A percentile compares a stretch with the other conserved stretches of the same genome.
Evolutionary conservation across 2,797 vertebrate genomes (phyloP).

Genomic region (Chrosomus eos): DNA sequence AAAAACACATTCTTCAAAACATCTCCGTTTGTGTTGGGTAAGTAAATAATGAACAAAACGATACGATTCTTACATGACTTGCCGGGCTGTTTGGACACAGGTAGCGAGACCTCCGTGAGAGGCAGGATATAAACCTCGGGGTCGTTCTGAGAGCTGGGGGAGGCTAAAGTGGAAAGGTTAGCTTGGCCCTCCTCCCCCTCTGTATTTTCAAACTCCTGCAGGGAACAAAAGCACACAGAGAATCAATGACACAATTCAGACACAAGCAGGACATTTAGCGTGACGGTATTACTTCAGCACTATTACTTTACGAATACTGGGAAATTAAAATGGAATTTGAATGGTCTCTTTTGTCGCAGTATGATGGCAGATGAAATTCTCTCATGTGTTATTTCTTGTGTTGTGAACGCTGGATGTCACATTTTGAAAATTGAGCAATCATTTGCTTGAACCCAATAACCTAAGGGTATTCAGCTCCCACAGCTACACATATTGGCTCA

Average conservation of each 20-base stretch:
- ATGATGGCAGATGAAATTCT: not conserved
- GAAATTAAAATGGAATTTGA: constrained; percentile 15
- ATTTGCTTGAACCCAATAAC: constrained; percentile 18
- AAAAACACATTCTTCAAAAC: not conserved
- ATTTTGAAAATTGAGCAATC: constrained; percentile 10
- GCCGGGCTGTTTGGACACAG: constrained; percentile 93
- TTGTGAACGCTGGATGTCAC: not conserved
- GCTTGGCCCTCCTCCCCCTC: constrained; percentile 91
- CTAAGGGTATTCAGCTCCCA: not conserved
- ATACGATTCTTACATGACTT: constrained; percentile 87
- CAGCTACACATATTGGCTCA: constrained; percentile 1
- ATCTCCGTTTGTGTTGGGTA: not conserved
- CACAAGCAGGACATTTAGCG: not conserved
- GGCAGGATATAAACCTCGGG: constrained; percentile 96
- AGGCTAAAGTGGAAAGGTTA: constrained; percentile 85
- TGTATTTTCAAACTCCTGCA: constrained; percentile 94
- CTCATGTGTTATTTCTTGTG: not conserved
- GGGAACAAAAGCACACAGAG: constrained; percentile 32
- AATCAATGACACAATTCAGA: constrained; percentile 1
- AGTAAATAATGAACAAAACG: not conserved
- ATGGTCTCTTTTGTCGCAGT: constrained; percentile 9
- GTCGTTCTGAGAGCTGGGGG: constrained; percentile 86
- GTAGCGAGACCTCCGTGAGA: constrained; percentile 92
- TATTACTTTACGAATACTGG: constrained; percentile 2
- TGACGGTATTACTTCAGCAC: not conserved